phyloP scores from a whole-genome alignment of 1,140 invertebrate genomes.

The Dendroctonus ponderosae region DNA sequence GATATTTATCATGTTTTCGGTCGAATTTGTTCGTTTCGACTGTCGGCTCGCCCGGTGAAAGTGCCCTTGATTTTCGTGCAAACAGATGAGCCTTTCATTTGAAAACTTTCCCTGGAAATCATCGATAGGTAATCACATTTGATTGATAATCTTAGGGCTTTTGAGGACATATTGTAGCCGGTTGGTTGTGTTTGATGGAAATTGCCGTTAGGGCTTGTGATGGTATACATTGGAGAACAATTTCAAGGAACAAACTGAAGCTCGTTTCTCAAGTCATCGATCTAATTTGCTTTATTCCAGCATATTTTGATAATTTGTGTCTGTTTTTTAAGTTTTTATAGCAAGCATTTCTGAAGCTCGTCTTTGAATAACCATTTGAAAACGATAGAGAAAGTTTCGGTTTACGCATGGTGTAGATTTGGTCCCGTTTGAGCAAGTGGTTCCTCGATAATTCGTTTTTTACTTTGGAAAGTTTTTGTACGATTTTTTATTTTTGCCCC shows the following conservation, averaged over 20 bases:
- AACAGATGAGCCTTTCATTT: not conserved
- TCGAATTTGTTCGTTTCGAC: not conserved
- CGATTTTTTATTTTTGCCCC: no score
- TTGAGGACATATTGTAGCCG: not conserved
- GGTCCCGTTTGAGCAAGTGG: no score
- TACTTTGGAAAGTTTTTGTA: no score
- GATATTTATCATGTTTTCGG: not conserved
- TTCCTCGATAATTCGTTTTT: no score
- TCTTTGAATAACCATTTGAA: no score
- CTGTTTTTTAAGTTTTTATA: no score
- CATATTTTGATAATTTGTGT: no score
- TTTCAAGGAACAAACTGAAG: not conserved
- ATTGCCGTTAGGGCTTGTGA: not conserved
- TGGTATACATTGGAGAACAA: not conserved
- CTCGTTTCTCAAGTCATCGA: not conserved
- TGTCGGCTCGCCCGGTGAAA: conserved; percentile 1
- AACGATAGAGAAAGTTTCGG: no score
- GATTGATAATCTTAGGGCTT: not conserved
- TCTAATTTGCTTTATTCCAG: not conserved
- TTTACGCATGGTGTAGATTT: no score
- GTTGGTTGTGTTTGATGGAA: not conserved
- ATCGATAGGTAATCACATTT: not conserved
- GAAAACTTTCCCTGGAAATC: not conserved
- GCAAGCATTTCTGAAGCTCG: no score
- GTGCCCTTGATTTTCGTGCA: conserved; percentile 9